phyloP scores from a whole-genome alignment of 2,888 invertebrate genomes.

The Troides helena region DNA sequence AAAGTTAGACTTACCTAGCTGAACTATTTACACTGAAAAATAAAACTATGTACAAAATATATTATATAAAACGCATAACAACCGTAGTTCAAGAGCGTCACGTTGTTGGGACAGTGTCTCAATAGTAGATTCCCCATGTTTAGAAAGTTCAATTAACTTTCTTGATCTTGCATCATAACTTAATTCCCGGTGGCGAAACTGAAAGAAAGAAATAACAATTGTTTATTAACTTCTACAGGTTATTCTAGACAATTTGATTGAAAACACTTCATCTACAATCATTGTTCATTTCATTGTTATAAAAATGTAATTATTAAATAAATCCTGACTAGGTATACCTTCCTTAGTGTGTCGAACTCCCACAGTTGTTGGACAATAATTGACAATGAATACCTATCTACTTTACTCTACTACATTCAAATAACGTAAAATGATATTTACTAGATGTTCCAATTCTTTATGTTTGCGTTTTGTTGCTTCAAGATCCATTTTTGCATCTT shows the following conservation, averaged over 20 bases:
- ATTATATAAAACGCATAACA: conserved; percentile 13
- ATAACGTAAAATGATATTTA: conserved; percentile 39
- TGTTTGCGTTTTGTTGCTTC: conserved; percentile 60
- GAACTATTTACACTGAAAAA: background rate
- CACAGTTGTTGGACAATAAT: background rate
- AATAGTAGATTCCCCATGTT: conserved; percentile 68
- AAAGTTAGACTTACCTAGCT: too few species aligned
- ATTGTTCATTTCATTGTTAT: background rate
- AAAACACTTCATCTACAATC: background rate
- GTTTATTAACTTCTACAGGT: background rate
- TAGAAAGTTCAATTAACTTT: conserved; percentile 65
- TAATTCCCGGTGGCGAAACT: conserved; percentile 67
- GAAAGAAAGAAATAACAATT: conserved; percentile 19
- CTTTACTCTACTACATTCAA: background rate
- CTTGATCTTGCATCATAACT: conserved; percentile 64
- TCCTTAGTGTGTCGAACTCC: background rate
- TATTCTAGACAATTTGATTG: background rate
- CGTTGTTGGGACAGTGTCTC: conserved; percentile 65
- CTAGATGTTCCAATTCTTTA: conserved; percentile 70
- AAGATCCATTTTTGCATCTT: conserved; percentile 57
- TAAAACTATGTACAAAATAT: background rate
- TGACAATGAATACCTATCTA: too few species aligned
- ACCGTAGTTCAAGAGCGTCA: conserved; percentile 70
- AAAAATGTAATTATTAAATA: background rate
- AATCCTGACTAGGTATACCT: background rate